Base-by-base conservation (phyloP, 2,113 vertebrate species). In the Noctilio leporinus region DNA sequence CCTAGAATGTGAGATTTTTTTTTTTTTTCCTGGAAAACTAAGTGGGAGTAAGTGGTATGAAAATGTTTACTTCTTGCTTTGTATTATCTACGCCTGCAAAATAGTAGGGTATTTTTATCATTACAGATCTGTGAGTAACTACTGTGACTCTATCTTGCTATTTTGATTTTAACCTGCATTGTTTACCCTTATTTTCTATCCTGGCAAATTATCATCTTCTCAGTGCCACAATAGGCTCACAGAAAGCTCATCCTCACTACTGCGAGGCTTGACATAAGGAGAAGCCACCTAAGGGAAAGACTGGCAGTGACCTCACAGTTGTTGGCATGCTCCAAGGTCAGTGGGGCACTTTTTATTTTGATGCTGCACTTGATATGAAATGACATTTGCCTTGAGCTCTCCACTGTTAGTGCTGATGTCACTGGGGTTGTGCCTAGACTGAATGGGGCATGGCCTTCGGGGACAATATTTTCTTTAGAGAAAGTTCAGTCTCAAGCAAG, bases 381-480 rank as follows among this genome's bases (percentile, higher is more conserved):
- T 96, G 65, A 72, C 86, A 69, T 65, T 96, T 89, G 80, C 72
- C 70, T 93, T 80, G 38, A 96, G 55, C 65, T 67, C 86, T 51
- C 16, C 51, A 43, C 14, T 10, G 16, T 8, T 91, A 33, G 49
- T 69, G 28, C 19, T 55, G 40, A 72, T 49, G 47, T 10, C 40
- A 67, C 15, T 3, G 22, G 38, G 15, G 19, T 43, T 49, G 19
- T 40, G 62, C 49, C 24, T 30, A 51, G 28, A 19, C 3, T 43
- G 28, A 87, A 49, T 19, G 28, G 10, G 12, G 3, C 10, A 19
- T 24, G 47, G 15, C 16, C 35, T 90, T 77, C 62, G 9, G n/a
- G 47, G 35, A 45, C 43, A 84, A 3, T 45, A 86, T 62, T 78
- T 84, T 40, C 57, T 89, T 35, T 62, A 24, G 30, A 95, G 43